These are phyloP conservation scores for Hyles euphorbiae DNA, from an alignment of 1,140 invertebrate genomes.

Conservation along the genomic window DNA sequence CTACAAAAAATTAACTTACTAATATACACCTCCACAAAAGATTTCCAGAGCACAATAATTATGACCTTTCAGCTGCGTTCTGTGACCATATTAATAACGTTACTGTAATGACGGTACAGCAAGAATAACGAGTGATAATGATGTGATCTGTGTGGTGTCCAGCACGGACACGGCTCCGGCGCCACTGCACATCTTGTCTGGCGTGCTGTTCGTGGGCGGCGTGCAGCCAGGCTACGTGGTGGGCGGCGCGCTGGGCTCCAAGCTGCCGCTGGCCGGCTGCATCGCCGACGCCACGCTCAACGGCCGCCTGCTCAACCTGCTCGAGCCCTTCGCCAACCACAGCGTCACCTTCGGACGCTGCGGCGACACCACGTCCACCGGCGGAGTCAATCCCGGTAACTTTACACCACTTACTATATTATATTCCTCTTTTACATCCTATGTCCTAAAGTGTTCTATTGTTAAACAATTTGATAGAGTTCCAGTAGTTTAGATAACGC, in stretches of 20 bases:
- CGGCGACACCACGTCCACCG: constrained; percentile 47
- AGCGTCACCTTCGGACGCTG: constrained; percentile 61
- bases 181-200: constrained; percentile 78
- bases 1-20: too few relatives aligned
- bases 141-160: neutral
- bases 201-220: constrained; percentile 90
- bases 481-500: too few relatives aligned
- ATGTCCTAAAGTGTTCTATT: too few relatives aligned
- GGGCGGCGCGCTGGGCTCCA: constrained; percentile 47
- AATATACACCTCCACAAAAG: too few relatives aligned
- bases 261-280: constrained; percentile 84
- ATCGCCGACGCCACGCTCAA: constrained; percentile 92
- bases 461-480: too few relatives aligned
- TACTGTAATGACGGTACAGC: too few relatives aligned
- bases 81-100: too few relatives aligned
- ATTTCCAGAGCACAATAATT: too few relatives aligned
- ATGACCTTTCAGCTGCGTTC: too few relatives aligned
- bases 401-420: neutral
- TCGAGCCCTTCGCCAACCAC: constrained; percentile 49
- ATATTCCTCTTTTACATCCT: neutral
- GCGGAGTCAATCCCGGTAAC: constrained; percentile 48
- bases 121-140: too few relatives aligned
- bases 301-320: constrained; percentile 86
- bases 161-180: constrained; percentile 76
- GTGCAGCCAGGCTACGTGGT: constrained; percentile 79